A percentile compares a stretch with the other conserved stretches of the same genome.
phyloP scores from a whole-genome alignment of 2,113 vertebrate species.

The Lichenostomus cassidix region DNA sequence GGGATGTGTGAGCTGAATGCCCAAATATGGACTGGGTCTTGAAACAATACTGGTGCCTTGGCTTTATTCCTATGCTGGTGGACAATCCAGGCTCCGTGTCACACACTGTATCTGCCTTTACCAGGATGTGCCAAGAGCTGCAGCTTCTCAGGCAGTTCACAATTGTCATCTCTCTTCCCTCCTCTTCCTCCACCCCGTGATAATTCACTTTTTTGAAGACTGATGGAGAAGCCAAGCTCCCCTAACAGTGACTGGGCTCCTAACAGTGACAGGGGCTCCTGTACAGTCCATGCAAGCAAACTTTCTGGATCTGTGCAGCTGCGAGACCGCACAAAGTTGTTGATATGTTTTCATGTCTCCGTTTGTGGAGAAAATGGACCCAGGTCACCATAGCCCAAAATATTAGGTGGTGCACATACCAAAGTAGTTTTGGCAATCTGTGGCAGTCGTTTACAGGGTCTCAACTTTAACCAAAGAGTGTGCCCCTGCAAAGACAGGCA shows the following conservation, averaged over 20 bases:
- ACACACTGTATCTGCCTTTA: neutral
- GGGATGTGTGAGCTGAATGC: slow-evolving; percentile 57
- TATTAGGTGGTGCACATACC: neutral
- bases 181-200: neutral
- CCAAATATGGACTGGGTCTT: slow-evolving; percentile 63
- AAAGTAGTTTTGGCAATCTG: neutral
- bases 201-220: neutral
- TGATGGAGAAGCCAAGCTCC: neutral
- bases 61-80: slow-evolving; percentile 46
- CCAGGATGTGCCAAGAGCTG: neutral
- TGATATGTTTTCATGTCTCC: neutral
- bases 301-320: neutral
- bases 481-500: neutral
- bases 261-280: neutral
- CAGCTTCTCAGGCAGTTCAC: neutral
- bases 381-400: neutral
- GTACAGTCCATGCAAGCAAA: neutral
- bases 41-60: slow-evolving; percentile 59
- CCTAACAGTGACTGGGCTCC: neutral
- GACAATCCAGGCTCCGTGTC: slow-evolving; percentile 29
- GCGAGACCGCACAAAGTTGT: neutral
- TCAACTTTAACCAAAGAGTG: neutral
- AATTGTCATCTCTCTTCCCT: neutral
- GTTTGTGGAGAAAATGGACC: neutral
- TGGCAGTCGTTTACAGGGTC: neutral